Evolutionary conservation across 1,140 invertebrate genomes (phyloP), one percentile per base, ranked within the genome.

Genomic region (Sycophaga agraensis): DNA sequence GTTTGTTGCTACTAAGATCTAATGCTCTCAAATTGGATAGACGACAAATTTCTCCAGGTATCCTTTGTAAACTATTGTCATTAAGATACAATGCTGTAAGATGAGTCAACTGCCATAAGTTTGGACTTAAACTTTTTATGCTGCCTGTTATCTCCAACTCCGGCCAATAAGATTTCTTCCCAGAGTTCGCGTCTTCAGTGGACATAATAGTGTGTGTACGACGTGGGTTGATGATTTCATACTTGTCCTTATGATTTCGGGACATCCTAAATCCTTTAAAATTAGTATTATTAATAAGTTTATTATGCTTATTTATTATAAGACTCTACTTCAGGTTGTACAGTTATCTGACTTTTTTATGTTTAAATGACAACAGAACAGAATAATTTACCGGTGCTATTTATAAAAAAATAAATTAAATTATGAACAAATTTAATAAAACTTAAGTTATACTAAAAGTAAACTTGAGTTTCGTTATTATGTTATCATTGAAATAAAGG

Each of bases 1-100:
- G 82, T 82, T 97, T 97, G 81, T 98, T 98, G 78, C 88, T 89
- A 66, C 94, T 97, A 63, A 98, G 79, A 83, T 99, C 97, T 55
- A 99, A 82, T 57, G 89, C 88, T 67, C 89, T 88, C 63, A 99
- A 84, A 80, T 93, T 92, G 65, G 84, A 82, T 55, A 99, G 84
- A 70, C 86, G 87, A 69, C 86, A 87, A 67, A 99, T 95, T 74
- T 97, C 94, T 31, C 90, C 78, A 45, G 96, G 94, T 75, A 98
- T 84, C 70, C 92, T 86, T 68, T 90, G 87, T 67, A 98, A 84
- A 73, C 87, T 88, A 83, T 98, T 98, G 84, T 97, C 93, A 80
- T 97, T 97, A 69, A 98, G 83, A 84, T 96, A 97, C 68, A 98
- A 83, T 66, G 91, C 90, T 46, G 94, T 98, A 67, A 98, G 82